phyloP scores from a whole-genome alignment of 92 coral and sea anemone species.

The Diadumene lineata region DNA sequence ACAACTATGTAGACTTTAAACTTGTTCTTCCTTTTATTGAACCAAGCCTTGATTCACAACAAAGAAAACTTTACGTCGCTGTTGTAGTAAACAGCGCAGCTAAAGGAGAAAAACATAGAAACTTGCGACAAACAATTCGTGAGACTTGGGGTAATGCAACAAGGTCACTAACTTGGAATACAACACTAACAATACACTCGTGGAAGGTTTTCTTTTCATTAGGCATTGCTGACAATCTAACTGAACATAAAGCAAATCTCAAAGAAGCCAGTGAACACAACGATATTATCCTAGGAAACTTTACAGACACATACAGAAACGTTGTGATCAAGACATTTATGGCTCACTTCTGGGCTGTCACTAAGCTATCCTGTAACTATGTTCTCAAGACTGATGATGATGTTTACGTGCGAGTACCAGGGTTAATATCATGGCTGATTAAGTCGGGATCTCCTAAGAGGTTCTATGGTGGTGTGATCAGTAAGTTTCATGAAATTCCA shows the following conservation, averaged over 20 bases:
- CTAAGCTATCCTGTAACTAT: constrained; percentile 8
- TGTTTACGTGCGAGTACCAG: constrained; percentile 42
- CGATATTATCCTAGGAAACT: constrained; percentile 49
- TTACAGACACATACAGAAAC: constrained; percentile 34
- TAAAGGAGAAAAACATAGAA: background rate
- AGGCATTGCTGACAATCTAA: constrained; percentile 17
- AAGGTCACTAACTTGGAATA: background rate
- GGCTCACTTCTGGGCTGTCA: constrained; percentile 43
- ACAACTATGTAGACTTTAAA: background rate
- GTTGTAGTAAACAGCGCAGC: constrained; percentile 7
- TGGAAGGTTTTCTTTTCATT: constrained; percentile 34
- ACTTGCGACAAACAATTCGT: constrained; percentile 35
- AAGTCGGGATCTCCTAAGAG: constrained; percentile 6
- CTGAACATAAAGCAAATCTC: background rate
- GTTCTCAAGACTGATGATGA: constrained; percentile 58
- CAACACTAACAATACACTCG: background rate
- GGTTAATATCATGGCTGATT: constrained; percentile 37
- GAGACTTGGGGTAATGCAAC: constrained; percentile 42
- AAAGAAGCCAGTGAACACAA: constrained; percentile 36
- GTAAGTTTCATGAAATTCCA: background rate
- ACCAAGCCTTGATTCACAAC: background rate
- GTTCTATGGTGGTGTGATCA: constrained; percentile 37
- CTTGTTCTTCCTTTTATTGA: background rate
- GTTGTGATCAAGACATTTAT: constrained; percentile 50
- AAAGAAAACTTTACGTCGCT: background rate